Evolutionary conservation across 2,888 invertebrate genomes (phyloP).

Genomic region (Lasioglossum villosulum): DNA sequence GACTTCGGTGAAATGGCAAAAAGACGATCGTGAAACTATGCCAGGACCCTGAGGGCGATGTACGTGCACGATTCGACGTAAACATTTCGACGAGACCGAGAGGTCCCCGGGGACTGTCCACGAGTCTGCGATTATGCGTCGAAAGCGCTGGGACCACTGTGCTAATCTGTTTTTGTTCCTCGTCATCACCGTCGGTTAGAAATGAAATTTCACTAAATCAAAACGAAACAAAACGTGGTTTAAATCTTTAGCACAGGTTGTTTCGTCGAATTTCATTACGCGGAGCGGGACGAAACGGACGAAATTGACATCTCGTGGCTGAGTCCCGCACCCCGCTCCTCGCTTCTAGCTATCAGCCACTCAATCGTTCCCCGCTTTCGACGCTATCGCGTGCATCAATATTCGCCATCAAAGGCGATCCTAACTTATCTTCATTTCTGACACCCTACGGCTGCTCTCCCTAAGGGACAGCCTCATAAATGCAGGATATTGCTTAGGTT

Average conservation of each 20-base stretch:
- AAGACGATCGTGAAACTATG: conserved; percentile 46
- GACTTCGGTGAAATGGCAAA: conserved; percentile 59
- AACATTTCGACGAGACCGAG: conserved; percentile 29
- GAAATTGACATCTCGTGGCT: neutral
- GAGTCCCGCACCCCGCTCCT: neutral
- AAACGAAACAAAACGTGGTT: too few relatives aligned
- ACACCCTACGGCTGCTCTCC: conserved; percentile 31
- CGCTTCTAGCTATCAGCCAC: neutral
- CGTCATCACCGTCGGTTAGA: too few relatives aligned
- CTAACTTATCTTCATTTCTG: conserved; percentile 16
- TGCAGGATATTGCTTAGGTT: conserved; percentile 69
- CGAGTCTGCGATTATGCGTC: neutral
- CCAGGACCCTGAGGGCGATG: conserved; percentile 38
- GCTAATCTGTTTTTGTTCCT: neutral
- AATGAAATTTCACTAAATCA: too few relatives aligned
- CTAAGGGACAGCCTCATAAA: conserved; percentile 49
- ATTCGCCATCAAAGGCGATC: conserved; percentile 13
- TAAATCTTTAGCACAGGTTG: too few relatives aligned
- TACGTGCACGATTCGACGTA: conserved; percentile 43
- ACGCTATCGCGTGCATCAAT: neutral
- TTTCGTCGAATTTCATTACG: neutral
- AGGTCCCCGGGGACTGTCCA: neutral
- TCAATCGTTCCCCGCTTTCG: neutral
- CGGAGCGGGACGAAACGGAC: neutral
- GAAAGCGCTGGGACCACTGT: neutral